phyloP scores from a whole-genome alignment of 2,113 vertebrate genomes.

The Pluvianellus socialis region DNA sequence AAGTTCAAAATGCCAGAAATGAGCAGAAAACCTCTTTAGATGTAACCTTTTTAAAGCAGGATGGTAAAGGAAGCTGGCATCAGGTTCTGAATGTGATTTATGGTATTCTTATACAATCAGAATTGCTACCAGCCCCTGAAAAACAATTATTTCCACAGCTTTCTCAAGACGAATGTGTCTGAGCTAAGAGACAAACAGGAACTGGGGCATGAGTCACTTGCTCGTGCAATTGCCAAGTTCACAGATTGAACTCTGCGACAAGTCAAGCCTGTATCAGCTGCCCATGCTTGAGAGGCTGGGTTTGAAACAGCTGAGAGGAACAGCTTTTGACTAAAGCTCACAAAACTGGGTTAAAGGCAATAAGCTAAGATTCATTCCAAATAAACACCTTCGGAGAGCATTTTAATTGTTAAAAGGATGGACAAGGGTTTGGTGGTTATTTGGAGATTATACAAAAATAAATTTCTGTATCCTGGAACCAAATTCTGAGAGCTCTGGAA shows the following conservation, averaged over 20 bases:
- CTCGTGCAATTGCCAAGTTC: slow-evolving; percentile 32
- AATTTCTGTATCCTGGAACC: background rate
- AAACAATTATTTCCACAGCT: slow-evolving; percentile 28
- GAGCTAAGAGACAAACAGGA: slow-evolving; percentile 20
- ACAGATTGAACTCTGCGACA: background rate
- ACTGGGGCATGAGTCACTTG: slow-evolving; percentile 39
- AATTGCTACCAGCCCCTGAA: background rate
- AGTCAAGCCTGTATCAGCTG: slow-evolving; percentile 10
- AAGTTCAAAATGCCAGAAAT: slow-evolving; percentile 28
- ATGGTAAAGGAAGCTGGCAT: background rate
- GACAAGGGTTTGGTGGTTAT: background rate
- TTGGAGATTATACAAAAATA: background rate
- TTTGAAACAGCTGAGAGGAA: background rate
- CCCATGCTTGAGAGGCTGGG: background rate
- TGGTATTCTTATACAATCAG: background rate
- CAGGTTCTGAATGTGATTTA: slow-evolving; percentile 28
- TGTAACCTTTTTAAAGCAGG: background rate
- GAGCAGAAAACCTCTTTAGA: slow-evolving; percentile 2
- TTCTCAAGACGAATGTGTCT: slow-evolving; percentile 45
- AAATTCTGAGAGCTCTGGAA: background rate
- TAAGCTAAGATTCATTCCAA: background rate
- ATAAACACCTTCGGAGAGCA: background rate
- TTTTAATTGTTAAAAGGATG: background rate
- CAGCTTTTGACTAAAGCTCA: background rate
- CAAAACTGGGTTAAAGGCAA: background rate